These are phyloP conservation scores for Thymelicus lineola DNA, from an alignment of 2,888 invertebrate genomes.

Conservation along the genomic window DNA sequence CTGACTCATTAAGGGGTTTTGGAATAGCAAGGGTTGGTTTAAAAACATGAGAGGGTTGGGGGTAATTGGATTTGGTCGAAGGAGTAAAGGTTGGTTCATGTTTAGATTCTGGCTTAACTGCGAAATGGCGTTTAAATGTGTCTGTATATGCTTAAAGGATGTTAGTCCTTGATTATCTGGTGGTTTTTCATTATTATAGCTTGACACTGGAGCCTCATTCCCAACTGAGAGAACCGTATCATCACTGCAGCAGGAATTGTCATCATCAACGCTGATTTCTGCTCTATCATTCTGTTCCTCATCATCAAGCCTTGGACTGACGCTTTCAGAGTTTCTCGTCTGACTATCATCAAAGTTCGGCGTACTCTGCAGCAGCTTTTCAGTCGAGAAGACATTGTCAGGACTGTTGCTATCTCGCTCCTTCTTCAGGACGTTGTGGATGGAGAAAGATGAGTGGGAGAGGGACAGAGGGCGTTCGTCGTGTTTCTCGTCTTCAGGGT, in stretches of 20 bases:
- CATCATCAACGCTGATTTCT: conserved; percentile 80
- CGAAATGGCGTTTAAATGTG: conserved; percentile 88
- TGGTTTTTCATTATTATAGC: conserved; percentile 57
- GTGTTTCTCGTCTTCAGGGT: conserved; percentile 70
- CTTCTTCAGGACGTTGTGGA: conserved; percentile 80
- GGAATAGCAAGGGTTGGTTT: conserved; percentile 76
- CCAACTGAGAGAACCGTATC: conserved; percentile 93
- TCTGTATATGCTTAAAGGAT: conserved; percentile 88
- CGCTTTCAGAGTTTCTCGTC: conserved; percentile 64
- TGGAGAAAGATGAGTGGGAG: conserved; percentile 74
- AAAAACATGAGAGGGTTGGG: conserved; percentile 81
- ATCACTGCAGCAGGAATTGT: conserved; percentile 89
- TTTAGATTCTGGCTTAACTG: conserved; percentile 85
- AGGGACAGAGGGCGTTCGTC: conserved; percentile 59
- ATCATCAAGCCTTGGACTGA: conserved; percentile 67
- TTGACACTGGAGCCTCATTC: conserved; percentile 87
- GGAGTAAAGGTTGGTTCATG: conserved; percentile 71
- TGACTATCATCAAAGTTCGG: conserved; percentile 68
- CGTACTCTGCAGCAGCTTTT: conserved; percentile 75
- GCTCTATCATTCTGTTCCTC: conserved; percentile 64
- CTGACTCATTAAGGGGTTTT: conserved; percentile 71
- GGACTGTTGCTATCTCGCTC: conserved; percentile 77
- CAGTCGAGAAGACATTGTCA: conserved; percentile 80
- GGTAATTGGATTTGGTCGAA: conserved; percentile 78
- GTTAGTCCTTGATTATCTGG: conserved; percentile 72